Evolutionary conservation across 2,797 vertebrate genomes (phyloP).

Genomic region (Helostoma temminkii): DNA sequence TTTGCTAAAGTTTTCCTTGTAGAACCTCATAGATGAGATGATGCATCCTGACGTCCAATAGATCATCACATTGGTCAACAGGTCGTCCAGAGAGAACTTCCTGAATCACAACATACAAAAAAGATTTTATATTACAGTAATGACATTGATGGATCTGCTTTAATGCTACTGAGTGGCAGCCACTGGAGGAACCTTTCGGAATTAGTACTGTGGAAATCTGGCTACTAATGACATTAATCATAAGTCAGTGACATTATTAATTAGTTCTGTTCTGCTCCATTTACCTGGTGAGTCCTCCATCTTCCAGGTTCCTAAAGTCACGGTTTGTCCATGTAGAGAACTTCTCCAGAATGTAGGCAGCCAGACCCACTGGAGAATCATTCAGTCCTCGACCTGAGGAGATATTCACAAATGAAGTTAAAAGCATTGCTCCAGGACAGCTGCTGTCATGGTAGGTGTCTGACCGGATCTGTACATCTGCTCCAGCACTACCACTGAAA

Average conservation of each 20-base stretch:
- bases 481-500: neutral
- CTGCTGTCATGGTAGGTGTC: neutral
- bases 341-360: conserved; percentile 92
- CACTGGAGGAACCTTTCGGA: neutral
- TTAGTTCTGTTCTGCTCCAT: neutral
- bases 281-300: conserved; percentile 91
- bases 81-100: conserved; percentile 90
- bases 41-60: conserved; percentile 91
- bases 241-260: no score
- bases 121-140: neutral
- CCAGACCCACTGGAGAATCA: conserved; percentile 91
- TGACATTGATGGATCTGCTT: neutral
- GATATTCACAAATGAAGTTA: neutral
- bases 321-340: conserved; percentile 91
- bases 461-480: no score
- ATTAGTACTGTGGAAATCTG: neutral
- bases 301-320: conserved; percentile 84
- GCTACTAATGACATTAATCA: no score
- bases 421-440: neutral
- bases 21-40: conserved; percentile 90
- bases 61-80: conserved; percentile 93
- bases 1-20: conserved; percentile 88
- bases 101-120: conserved; percentile 67
- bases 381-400: conserved; percentile 88
- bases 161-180: neutral